Conservation (phyloP, 2,113 vertebrate genomes). For the Pogona vitticeps region DNA sequence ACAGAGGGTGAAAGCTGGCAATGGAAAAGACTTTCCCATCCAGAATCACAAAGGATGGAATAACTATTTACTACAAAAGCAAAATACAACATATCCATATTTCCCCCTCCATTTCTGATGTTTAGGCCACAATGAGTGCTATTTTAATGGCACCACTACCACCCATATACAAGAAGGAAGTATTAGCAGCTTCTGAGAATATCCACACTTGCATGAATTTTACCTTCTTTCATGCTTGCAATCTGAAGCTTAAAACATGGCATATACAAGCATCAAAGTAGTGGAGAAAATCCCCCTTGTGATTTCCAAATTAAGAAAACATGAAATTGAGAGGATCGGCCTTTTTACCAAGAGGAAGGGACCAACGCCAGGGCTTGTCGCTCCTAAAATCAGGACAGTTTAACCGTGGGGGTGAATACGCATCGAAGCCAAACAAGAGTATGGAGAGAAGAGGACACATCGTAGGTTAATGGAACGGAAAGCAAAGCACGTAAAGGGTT, state of each 20-base stretch:
- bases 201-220: too few relatives aligned
- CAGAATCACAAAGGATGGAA: neutral
- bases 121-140: too few relatives aligned
- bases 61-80: neutral
- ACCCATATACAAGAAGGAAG: neutral
- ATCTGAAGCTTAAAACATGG: too few relatives aligned
- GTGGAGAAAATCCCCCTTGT: too few relatives aligned
- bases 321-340: too few relatives aligned
- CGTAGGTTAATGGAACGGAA: neutral
- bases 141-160: neutral
- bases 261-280: too few relatives aligned
- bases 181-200: neutral
- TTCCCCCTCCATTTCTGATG: neutral
- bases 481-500: conserved; percentile 78
- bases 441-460: neutral
- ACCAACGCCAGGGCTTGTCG: neutral
- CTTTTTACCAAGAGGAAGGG: too few relatives aligned
- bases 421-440: neutral
- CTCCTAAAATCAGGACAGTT: neutral
- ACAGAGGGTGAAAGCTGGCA: neutral
- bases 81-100: neutral
- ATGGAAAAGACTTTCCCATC: too few relatives aligned
- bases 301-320: too few relatives aligned
- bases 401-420: neutral
- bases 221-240: too few relatives aligned